Evolutionary conservation across 2,888 invertebrate genomes (phyloP).

Genomic region (Operophtera brumata): DNA sequence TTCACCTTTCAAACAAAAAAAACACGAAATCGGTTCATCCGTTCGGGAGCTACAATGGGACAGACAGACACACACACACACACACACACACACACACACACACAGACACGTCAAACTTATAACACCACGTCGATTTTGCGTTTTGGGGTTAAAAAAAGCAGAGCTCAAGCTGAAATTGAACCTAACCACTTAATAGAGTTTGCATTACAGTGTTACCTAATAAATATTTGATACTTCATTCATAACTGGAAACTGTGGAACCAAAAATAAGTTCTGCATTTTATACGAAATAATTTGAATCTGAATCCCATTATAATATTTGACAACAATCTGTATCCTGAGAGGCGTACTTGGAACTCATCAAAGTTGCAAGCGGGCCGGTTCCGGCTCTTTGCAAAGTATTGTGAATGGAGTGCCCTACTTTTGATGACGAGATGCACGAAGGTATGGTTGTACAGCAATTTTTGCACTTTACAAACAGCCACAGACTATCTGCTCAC

Average conservation of each 20-base stretch:
- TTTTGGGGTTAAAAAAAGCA: too few species aligned
- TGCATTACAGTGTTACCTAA: too few species aligned
- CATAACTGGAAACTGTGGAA: background rate
- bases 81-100: too few species aligned
- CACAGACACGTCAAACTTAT: too few species aligned
- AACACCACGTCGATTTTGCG: too few species aligned
- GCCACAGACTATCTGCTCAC: background rate
- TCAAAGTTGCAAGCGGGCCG: slow-evolving; percentile 39
- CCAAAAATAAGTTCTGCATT: slow-evolving; percentile 11
- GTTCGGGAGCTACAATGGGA: too few species aligned
- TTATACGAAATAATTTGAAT: slow-evolving; percentile 19
- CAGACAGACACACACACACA: too few species aligned
- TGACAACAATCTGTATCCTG: slow-evolving; percentile 25
- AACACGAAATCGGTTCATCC: too few species aligned
- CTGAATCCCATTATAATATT: slow-evolving; percentile 26
- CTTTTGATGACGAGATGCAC: slow-evolving; percentile 27
- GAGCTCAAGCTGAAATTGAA: too few species aligned
- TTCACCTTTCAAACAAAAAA: too few species aligned
- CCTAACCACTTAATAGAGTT: too few species aligned
- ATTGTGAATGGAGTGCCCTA: slow-evolving; percentile 43
- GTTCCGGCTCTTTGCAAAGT: slow-evolving; percentile 36
- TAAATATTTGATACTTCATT: background rate
- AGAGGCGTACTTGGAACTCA: slow-evolving; percentile 33
- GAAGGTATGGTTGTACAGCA: slow-evolving; percentile 9
- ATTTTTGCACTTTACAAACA: background rate